phyloP scores from a whole-genome alignment of 2,113 vertebrate species.

The Erpornis zantholeuca region DNA sequence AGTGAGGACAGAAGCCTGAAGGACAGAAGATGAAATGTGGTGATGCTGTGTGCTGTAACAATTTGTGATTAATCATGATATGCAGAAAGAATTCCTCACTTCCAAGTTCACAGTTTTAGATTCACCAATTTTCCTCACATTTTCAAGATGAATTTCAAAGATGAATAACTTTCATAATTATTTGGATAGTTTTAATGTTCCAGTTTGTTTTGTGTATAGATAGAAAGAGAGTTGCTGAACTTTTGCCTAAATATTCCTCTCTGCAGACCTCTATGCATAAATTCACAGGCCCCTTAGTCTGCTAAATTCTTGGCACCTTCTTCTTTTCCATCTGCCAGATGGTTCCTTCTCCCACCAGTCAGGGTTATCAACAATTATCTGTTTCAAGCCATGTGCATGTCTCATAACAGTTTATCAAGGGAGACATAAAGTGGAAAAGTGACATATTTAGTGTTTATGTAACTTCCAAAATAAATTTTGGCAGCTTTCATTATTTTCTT shows the following conservation, averaged over 20 bases:
- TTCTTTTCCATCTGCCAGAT: constrained; percentile 43
- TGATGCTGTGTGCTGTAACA: background rate
- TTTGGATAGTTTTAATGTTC: background rate
- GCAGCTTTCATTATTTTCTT: background rate
- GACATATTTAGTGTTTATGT: background rate
- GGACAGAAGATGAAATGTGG: background rate
- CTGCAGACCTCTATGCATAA: background rate
- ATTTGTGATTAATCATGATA: background rate
- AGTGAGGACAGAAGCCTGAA: background rate
- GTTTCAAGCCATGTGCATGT: background rate
- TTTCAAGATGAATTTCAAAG: background rate
- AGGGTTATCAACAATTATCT: constrained; percentile 44
- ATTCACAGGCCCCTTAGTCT: background rate
- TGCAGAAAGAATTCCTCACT: background rate
- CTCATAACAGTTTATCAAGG: constrained; percentile 24
- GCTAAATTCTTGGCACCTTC: constrained; percentile 25
- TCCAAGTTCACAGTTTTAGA: background rate
- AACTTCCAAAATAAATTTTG: background rate
- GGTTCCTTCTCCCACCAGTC: constrained; percentile 41
- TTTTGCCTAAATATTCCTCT: constrained; percentile 35
- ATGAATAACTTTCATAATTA: background rate
- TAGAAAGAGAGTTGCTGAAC: background rate
- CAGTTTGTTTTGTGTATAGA: background rate
- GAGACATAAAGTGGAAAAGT: constrained; percentile 13
- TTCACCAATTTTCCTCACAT: background rate